Evolutionary conservation across 1,140 invertebrate genomes (phyloP).

Genomic region (Heterodera carotae): DNA sequence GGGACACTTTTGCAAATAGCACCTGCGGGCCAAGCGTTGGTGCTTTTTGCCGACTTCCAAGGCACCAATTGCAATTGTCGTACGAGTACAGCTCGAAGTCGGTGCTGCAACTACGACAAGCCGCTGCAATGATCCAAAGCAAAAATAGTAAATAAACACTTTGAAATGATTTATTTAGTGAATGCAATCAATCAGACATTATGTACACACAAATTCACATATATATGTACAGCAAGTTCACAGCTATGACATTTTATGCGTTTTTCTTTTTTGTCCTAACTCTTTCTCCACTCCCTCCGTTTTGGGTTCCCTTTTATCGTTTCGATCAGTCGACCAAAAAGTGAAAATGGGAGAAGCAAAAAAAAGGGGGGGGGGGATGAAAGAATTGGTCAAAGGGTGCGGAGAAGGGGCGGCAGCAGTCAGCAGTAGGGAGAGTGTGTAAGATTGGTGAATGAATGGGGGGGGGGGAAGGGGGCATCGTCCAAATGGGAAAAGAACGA

Average conservation of each 20-base stretch:
- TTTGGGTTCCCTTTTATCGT: background rate
- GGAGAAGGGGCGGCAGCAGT: background rate
- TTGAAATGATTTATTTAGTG: too few species aligned
- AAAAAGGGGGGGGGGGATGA: background rate
- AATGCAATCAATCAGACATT: too few species aligned
- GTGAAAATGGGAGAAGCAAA: background rate
- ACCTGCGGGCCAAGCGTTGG: background rate
- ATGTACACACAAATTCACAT: too few species aligned
- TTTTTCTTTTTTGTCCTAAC: background rate
- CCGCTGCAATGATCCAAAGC: background rate
- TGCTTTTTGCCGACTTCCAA: background rate
- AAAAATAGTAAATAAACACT: background rate
- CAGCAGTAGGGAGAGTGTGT: background rate
- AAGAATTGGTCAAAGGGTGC: background rate
- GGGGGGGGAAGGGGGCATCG: background rate
- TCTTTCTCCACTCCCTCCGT: background rate
- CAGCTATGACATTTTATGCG: background rate
- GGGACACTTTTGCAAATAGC: background rate
- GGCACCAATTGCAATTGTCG: conserved; percentile 6
- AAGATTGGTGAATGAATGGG: background rate
- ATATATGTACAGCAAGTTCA: too few species aligned
- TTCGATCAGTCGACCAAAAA: background rate
- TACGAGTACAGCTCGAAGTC: background rate
- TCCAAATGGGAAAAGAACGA: background rate
- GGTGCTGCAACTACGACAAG: background rate